These are phyloP conservation scores for Ylistrum balloti DNA, from an alignment of 1,140 invertebrate genomes.

Conservation along the genomic window DNA sequence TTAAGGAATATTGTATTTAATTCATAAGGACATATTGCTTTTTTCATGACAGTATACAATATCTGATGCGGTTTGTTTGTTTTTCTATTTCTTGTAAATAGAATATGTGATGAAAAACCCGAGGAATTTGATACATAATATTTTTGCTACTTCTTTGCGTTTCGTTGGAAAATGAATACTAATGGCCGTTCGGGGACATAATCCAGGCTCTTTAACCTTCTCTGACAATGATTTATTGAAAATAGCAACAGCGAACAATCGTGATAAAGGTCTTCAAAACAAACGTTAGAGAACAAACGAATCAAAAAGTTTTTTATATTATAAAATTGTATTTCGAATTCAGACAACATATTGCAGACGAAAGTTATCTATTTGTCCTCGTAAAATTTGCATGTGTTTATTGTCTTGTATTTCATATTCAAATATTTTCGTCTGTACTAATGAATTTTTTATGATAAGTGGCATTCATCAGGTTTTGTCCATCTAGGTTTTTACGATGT, in stretches of 20 bases:
- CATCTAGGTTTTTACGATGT: not conserved
- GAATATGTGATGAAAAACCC: not conserved
- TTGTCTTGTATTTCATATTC: slow-evolving; percentile 33
- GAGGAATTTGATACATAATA: not conserved
- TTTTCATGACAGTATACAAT: not conserved
- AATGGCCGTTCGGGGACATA: not conserved
- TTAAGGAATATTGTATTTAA: not conserved
- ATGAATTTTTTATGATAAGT: slow-evolving; percentile 19
- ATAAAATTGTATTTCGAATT: not conserved
- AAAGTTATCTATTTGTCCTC: not conserved
- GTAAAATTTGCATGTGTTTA: not conserved
- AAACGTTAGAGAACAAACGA: not conserved
- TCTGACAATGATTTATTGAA: not conserved
- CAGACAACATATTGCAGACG: slow-evolving; percentile 7
- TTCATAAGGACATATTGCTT: not conserved
- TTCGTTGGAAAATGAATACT: not conserved
- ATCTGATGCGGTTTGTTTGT: not conserved
- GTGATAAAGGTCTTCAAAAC: not conserved
- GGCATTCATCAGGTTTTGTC: not conserved
- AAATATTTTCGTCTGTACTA: not conserved
- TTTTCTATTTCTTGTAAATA: not conserved
- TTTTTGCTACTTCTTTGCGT: not conserved
- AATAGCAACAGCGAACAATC: not conserved
- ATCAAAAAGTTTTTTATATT: not conserved
- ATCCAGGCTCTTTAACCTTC: not conserved